Percentiles rank a stretch among this genome's conserved stretches.
Conservation (phyloP, 2,113 vertebrate species). For the Chaenogobius annularis region DNA sequence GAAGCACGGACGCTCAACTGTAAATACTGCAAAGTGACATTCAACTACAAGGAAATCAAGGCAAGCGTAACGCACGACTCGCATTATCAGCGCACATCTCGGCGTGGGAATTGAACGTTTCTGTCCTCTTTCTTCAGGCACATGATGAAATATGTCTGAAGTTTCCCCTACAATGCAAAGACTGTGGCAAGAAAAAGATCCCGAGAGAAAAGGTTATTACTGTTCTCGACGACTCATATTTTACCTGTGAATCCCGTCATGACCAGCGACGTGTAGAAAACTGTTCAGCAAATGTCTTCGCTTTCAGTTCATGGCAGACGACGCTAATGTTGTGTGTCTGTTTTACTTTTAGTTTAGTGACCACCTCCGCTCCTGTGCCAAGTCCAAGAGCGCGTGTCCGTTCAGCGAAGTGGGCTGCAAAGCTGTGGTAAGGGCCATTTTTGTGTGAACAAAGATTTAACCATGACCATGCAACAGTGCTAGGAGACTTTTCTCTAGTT, state of each 20-base stretch:
- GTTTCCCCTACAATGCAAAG: constrained; percentile 86
- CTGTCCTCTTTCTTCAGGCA: constrained; percentile 71
- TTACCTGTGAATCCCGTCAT: not conserved
- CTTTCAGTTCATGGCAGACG: constrained; percentile 23
- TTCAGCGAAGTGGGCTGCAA: constrained; percentile 84
- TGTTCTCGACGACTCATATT: not conserved
- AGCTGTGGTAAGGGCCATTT: constrained; percentile 58
- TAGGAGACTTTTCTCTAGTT: no score
- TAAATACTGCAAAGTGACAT: constrained; percentile 76
- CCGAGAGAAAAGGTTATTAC: constrained; percentile 84
- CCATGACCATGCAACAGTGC: no score
- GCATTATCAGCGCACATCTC: not conserved
- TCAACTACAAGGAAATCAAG: constrained; percentile 75
- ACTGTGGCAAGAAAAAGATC: constrained; percentile 88
- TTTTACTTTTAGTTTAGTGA: constrained; percentile 80
- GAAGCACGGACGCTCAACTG: constrained; percentile 79
- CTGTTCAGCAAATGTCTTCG: not conserved
- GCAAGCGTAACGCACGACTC: constrained; percentile 31
- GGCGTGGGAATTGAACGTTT: not conserved
- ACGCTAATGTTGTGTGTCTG: not conserved
- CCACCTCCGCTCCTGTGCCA: constrained; percentile 80
- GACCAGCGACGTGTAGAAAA: not conserved
- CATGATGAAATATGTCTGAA: constrained; percentile 87
- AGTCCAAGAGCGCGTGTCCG: constrained; percentile 81
- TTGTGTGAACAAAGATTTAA: no score